Evolutionary conservation across 2,113 vertebrate species (phyloP), one percentile per base, ranked within the genome.

Genomic region (Phyllostomus discolor): DNA sequence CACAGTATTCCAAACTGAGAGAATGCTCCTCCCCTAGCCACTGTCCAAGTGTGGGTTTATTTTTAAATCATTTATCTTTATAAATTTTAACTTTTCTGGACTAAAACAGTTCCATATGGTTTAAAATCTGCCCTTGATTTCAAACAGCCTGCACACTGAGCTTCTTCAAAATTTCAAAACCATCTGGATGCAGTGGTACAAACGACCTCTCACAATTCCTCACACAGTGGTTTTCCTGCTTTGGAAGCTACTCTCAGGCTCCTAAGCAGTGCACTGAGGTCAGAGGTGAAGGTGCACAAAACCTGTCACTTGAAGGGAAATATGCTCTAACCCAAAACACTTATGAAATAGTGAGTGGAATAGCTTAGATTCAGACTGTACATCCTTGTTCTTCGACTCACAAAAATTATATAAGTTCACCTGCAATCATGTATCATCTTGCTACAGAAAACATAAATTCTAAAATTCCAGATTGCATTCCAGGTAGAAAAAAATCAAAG

Each of bases 91-190:
- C n/a, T 85, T 89, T 94, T 97, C 94, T 96, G 59, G 96, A 41
- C 67, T 88, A 97, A 97, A 97, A 95, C 69, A 93, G 69, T 91
- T 82, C 97, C 97, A 97, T 97, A 97, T 97, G 97, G 91, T 97
- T 98, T 97, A 91, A 97, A 96, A 97, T 95, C 79, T 82, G 93
- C 82, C 94, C 69, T 95, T 50, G 57, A 90, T 85, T 93, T 96
- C 62, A 97, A 96, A 86, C 78, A 73, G 91, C 84, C 93, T 89
- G 76, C 95, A 97, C 94, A 95, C 87, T 0, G 78, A 98, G 94
- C 86, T 93, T 97, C 94, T 96, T 97, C 93, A 97, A 95, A 96
- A 95, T 93, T 95, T 96, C 93, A 97, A 94, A 98, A 95, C 97
- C 98, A 98, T 97, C 97, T 98, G 97, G 97, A 96, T 38, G 43